Evolutionary conservation across 2,797 vertebrate genomes (phyloP).

Genomic region (Varecia variegata): DNA sequence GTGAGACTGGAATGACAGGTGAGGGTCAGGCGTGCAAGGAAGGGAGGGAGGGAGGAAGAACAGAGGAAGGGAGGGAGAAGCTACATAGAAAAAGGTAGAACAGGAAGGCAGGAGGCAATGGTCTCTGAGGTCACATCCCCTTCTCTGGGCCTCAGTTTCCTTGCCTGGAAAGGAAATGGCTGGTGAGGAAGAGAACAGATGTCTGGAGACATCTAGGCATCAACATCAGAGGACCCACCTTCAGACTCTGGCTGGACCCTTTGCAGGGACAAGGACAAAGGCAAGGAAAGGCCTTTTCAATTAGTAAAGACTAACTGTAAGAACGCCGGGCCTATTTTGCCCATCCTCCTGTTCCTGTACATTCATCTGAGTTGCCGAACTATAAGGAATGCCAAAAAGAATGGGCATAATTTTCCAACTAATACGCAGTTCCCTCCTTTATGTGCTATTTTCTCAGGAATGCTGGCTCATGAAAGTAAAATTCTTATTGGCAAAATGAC

Average conservation of each 20-base stretch:
- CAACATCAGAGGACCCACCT: background rate
- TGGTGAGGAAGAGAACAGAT: background rate
- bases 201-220: background rate
- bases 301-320: background rate
- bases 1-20: background rate
- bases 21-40: background rate
- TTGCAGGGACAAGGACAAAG: background rate
- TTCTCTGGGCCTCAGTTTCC: background rate
- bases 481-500: background rate
- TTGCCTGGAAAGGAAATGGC: background rate
- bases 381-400: background rate
- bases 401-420: background rate
- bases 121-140: background rate
- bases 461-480: background rate
- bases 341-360: accelerated
- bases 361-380: background rate
- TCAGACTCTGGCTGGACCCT: background rate
- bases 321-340: background rate
- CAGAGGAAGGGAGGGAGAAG: background rate
- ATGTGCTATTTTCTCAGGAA: background rate
- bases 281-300: background rate
- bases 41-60: accelerated
- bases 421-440: background rate
- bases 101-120: too few relatives aligned
- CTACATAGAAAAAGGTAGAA: background rate